phyloP scores from a whole-genome alignment of 2,113 vertebrate species.

The Gorilla gorilla region DNA sequence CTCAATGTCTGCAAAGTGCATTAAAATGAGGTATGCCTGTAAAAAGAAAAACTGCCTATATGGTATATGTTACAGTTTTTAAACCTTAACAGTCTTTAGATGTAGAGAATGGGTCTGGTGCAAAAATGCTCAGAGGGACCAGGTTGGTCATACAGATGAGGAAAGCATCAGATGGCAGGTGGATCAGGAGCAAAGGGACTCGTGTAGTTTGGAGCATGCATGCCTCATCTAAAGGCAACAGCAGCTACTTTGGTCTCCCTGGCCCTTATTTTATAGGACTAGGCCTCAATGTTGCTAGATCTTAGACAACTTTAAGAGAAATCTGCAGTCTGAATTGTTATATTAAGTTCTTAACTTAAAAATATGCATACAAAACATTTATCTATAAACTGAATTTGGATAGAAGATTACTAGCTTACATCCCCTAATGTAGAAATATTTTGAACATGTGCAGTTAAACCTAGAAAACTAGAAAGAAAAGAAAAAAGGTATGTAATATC shows the following conservation, averaged over 20 bases:
- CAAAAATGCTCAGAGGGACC: background rate
- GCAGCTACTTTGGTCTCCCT: accelerated
- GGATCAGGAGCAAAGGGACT: accelerated
- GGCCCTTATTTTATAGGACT: background rate
- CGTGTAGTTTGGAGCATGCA: accelerated
- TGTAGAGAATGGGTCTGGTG: background rate
- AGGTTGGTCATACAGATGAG: accelerated
- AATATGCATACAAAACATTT: background rate
- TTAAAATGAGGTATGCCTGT: background rate
- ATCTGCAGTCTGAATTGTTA: background rate
- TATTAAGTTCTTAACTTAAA: background rate
- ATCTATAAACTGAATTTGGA: background rate
- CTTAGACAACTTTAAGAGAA: background rate
- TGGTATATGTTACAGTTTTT: background rate
- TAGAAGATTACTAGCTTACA: background rate
- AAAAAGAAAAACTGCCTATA: background rate
- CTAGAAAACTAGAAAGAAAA: background rate
- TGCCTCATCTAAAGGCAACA: background rate
- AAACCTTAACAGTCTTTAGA: background rate
- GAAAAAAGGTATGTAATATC: background rate
- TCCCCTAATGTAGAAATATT: background rate
- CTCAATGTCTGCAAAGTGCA: background rate
- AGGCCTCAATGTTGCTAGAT: background rate
- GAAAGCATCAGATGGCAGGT: background rate
- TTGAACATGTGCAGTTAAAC: slow-evolving; percentile 30